Evolutionary conservation across 1,140 invertebrate species (phyloP).

Genomic region (Diuraphis noxia): DNA sequence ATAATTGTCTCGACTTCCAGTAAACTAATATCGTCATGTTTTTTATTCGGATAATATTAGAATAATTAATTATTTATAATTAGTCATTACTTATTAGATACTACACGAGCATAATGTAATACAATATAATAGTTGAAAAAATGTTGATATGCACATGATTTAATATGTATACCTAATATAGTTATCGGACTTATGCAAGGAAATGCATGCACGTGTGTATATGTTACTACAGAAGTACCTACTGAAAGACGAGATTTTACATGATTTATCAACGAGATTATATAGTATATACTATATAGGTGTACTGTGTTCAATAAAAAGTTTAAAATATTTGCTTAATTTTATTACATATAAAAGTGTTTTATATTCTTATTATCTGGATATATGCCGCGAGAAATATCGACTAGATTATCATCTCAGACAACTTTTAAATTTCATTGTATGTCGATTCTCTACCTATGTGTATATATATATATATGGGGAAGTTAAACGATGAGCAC

Average conservation of each 20-base stretch:
- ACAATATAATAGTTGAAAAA: no score
- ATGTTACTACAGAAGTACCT: no score
- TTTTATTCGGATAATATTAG: no score
- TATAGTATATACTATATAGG: no score
- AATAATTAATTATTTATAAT: no score
- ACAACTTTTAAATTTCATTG: neutral
- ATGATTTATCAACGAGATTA: neutral
- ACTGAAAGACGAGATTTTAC: neutral
- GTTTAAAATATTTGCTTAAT: neutral
- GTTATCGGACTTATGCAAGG: neutral
- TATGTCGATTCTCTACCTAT: neutral
- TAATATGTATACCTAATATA: no score
- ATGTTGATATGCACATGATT: neutral
- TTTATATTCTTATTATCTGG: neutral
- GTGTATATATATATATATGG: no score
- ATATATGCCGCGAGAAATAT: neutral
- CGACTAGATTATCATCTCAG: neutral
- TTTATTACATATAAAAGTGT: no score
- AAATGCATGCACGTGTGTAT: neutral
- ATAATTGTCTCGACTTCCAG: neutral
- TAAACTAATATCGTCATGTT: neutral
- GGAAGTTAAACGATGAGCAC: neutral
- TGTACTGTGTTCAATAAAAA: neutral
- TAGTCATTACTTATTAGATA: no score
- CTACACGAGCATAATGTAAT: no score